Percentiles rank a stretch among this genome's conserved stretches.
Evolutionary conservation across 2,888 invertebrate species (phyloP).

Genomic region (Mayetiola destructor): DNA sequence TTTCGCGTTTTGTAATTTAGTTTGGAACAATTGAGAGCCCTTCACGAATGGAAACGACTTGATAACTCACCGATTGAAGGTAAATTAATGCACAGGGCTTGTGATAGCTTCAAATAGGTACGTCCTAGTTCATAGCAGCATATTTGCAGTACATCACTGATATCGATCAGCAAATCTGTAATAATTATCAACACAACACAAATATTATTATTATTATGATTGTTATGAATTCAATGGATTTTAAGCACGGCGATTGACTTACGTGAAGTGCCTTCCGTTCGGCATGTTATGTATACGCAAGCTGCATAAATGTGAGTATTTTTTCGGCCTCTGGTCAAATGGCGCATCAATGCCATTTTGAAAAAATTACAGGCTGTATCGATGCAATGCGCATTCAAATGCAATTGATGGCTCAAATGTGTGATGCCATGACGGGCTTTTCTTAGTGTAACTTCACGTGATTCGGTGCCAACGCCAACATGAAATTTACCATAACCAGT

Average conservation of each 20-base stretch:
- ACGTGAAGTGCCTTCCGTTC: conserved; percentile 90
- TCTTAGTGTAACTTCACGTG: conserved; percentile 78
- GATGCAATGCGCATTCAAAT: conserved; percentile 77
- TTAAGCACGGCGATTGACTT: conserved; percentile 35
- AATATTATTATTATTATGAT: neutral
- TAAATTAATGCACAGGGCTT: conserved; percentile 78
- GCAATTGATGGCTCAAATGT: conserved; percentile 70
- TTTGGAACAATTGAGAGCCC: too few species aligned
- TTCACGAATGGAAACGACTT: too few species aligned
- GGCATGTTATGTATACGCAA: conserved; percentile 93
- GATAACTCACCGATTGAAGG: conserved; percentile 69
- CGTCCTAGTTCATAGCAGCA: conserved; percentile 92
- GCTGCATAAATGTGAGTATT: conserved; percentile 87
- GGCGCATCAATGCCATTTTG: conserved; percentile 71
- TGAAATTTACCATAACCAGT: conserved; percentile 71
- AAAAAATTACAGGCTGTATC: conserved; percentile 90
- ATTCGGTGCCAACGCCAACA: conserved; percentile 71
- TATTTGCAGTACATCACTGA: conserved; percentile 92
- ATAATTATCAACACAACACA: conserved; percentile 15
- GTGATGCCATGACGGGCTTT: conserved; percentile 79
- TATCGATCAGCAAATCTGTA: conserved; percentile 84
- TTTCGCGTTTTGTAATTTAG: too few species aligned
- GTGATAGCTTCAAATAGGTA: conserved; percentile 77
- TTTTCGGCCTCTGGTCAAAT: conserved; percentile 81
- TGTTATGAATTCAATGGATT: neutral